These are phyloP conservation scores for Synanthedon myopaeformis DNA, from an alignment of 2,888 invertebrate genomes.

Conservation along the genomic window DNA sequence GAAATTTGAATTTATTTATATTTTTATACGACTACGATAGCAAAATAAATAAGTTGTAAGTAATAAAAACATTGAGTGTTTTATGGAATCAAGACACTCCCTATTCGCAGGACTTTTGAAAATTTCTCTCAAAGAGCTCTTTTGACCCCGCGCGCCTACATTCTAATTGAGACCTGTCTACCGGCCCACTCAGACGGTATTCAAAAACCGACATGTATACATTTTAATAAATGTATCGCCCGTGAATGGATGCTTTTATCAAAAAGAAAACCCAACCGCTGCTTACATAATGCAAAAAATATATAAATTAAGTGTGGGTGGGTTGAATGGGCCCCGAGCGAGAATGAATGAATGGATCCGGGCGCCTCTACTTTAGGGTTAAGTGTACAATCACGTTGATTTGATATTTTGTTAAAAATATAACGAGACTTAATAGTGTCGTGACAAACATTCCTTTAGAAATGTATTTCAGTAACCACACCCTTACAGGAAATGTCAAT, in stretches of 20 bases:
- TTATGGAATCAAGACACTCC: not conserved
- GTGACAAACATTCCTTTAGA: too few relatives aligned
- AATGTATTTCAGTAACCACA: too few relatives aligned
- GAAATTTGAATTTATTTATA: too few relatives aligned
- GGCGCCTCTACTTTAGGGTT: conserved; percentile 34
- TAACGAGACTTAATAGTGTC: not conserved
- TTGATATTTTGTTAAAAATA: conserved; percentile 33
- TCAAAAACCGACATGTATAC: conserved; percentile 44
- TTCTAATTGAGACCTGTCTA: conserved; percentile 35
- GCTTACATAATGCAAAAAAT: conserved; percentile 16
- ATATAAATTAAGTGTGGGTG: conserved; percentile 61
- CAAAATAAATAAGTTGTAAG: too few relatives aligned
- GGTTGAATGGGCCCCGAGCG: conserved; percentile 40
- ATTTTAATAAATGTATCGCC: conserved; percentile 68
- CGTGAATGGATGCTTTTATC: conserved; percentile 59
- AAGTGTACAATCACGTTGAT: conserved; percentile 34
- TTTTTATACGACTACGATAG: too few relatives aligned
- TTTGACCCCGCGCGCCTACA: conserved; percentile 19
- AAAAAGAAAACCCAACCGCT: conserved; percentile 29
- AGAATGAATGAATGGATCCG: conserved; percentile 35
- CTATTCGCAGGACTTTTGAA: conserved; percentile 13
- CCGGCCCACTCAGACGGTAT: conserved; percentile 46
- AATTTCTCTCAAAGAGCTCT: conserved; percentile 23
- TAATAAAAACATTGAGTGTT: not conserved
- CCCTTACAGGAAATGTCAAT: too few relatives aligned